Evolutionary conservation across 1,140 invertebrate species (phyloP).

Genomic region (Drosophila malerkotliana): DNA sequence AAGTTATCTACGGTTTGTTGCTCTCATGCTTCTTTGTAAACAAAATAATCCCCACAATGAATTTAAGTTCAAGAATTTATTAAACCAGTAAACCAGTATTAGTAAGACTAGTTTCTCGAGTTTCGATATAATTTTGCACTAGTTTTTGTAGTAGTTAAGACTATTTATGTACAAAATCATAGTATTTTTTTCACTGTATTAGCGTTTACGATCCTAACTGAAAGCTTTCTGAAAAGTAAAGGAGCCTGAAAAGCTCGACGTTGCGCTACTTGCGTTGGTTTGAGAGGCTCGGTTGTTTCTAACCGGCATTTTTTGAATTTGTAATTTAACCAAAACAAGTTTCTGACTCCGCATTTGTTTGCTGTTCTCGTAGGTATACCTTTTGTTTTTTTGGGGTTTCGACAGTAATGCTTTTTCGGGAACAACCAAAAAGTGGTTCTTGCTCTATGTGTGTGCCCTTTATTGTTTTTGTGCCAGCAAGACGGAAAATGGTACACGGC

Average conservation of each 20-base stretch:
- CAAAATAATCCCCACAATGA: too few species aligned
- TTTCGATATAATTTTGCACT: too few species aligned
- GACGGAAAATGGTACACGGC: conserved; percentile 47
- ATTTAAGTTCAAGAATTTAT: too few species aligned
- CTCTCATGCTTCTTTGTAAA: too few species aligned
- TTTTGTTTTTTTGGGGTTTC: conserved; percentile 38
- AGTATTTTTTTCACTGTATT: not conserved
- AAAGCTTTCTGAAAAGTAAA: not conserved
- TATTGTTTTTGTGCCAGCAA: conserved; percentile 18
- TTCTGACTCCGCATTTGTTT: conserved; percentile 46
- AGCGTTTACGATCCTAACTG: not conserved
- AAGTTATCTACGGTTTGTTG: not conserved
- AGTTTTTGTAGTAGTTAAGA: too few species aligned
- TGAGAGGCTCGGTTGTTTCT: conserved; percentile 65
- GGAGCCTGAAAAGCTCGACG: conserved; percentile 24
- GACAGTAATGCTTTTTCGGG: conserved; percentile 12
- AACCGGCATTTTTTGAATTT: conserved; percentile 72
- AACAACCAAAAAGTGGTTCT: conserved; percentile 51
- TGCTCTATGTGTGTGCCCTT: conserved; percentile 38
- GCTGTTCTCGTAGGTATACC: conserved; percentile 11
- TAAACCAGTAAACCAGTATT: too few species aligned
- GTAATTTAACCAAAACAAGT: conserved; percentile 61
- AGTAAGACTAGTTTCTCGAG: too few species aligned
- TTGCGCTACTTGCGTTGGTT: conserved; percentile 46
- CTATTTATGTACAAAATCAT: too few species aligned